Percentiles rank a stretch among this genome's conserved stretches.
These are phyloP conservation scores for Cabera pusaria DNA, from an alignment of 2,888 invertebrate genomes.

Conservation along the genomic window DNA sequence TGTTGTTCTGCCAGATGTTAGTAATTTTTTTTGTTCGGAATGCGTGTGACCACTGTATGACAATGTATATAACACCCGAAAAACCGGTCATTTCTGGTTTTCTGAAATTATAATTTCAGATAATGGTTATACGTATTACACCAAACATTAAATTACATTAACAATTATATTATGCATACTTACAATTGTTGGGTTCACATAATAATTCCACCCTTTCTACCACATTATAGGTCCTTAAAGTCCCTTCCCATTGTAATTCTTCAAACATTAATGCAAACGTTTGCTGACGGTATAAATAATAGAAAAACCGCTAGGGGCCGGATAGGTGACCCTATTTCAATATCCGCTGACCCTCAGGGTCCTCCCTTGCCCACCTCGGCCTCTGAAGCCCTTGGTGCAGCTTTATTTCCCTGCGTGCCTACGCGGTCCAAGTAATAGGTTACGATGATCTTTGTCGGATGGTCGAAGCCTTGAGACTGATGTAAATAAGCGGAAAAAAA, in stretches of 20 bases:
- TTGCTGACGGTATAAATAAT: conserved; percentile 35
- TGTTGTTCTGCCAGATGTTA: too few species aligned
- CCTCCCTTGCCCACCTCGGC: conserved; percentile 10
- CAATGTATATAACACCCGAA: too few species aligned
- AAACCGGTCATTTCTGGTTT: too few species aligned
- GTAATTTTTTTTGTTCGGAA: too few species aligned
- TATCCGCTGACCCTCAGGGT: conserved; percentile 31
- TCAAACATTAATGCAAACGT: conserved; percentile 23
- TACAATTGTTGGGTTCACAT: too few species aligned
- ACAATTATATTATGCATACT: too few species aligned
- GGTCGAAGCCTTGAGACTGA: conserved; percentile 21
- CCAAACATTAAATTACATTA: too few species aligned
- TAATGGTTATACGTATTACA: too few species aligned
- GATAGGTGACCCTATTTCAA: conserved; percentile 34
- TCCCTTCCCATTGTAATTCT: conserved; percentile 14
- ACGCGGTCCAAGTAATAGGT: conserved; percentile 33
- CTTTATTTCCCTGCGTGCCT: conserved; percentile 32
- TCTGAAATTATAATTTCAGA: too few species aligned
- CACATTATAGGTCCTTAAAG: conserved; percentile 7
- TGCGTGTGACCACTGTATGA: too few species aligned
- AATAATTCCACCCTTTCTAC: not conserved
- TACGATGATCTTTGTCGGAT: conserved; percentile 31
- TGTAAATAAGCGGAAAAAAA: too few species aligned
- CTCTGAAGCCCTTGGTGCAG: conserved; percentile 19
- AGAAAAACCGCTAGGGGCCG: conserved; percentile 21